Conservation (phyloP, 2,888 invertebrate genomes). For the Julus scandinavius region DNA sequence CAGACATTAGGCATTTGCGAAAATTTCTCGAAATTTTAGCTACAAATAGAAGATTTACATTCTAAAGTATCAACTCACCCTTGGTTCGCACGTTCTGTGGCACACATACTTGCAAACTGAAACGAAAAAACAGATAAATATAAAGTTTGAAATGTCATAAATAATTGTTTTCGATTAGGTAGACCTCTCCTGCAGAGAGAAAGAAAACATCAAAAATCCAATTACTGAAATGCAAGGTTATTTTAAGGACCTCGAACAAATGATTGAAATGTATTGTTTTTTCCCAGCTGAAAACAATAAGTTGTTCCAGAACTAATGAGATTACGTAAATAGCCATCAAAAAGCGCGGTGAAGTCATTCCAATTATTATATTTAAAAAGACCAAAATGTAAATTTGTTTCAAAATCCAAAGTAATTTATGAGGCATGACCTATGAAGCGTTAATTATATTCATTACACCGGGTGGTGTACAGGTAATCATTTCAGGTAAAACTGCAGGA, state of each 20-base stretch:
- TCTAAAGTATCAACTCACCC: constrained; percentile 49
- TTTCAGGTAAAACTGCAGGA: too few relatives aligned
- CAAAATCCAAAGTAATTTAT: too few relatives aligned
- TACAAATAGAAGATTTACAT: neutral
- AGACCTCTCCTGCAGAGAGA: neutral
- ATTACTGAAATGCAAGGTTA: neutral
- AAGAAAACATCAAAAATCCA: neutral
- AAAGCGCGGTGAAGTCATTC: too few relatives aligned
- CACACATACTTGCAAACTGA: constrained; percentile 54
- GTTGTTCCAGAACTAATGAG: neutral
- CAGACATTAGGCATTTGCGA: neutral
- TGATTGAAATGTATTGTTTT: neutral
- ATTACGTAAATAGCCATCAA: neutral
- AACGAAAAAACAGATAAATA: constrained; percentile 47
- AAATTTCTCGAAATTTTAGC: neutral
- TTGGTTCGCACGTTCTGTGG: constrained; percentile 53
- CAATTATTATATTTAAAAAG: too few relatives aligned
- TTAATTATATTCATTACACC: too few relatives aligned
- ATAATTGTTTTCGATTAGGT: neutral
- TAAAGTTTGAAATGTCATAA: neutral
- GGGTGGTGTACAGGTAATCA: too few relatives aligned
- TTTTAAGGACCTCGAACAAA: neutral
- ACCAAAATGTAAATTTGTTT: too few relatives aligned
- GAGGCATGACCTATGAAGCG: too few relatives aligned
- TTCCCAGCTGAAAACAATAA: constrained; percentile 1